A percentile compares a stretch with the other conserved stretches of the same genome.
phyloP scores from a whole-genome alignment of 2,888 invertebrate species.

The Nysson spinosus region DNA sequence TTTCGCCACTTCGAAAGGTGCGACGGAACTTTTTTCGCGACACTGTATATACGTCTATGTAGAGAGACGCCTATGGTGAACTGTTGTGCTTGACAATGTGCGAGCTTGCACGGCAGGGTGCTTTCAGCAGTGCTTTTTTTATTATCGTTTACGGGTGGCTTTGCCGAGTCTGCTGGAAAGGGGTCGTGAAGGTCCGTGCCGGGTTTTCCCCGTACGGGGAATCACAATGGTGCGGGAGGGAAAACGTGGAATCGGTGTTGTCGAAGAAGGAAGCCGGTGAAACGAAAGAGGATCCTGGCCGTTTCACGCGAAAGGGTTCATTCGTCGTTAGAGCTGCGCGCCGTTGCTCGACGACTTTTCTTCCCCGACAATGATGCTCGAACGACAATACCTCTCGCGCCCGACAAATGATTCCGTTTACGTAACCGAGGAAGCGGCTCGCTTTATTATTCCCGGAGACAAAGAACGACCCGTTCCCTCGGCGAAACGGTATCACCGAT shows the following conservation, averaged over 20 bases:
- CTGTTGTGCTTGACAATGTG: constrained; percentile 73
- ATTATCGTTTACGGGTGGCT: constrained; percentile 62
- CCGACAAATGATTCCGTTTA: constrained; percentile 43
- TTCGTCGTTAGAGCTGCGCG: constrained; percentile 51
- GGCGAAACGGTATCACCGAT: not conserved
- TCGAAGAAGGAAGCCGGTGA: constrained; percentile 18
- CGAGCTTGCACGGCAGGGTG: constrained; percentile 75
- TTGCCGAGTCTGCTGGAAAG: constrained; percentile 68
- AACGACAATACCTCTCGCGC: constrained; percentile 4
- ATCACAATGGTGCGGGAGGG: not conserved
- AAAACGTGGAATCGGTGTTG: not conserved
- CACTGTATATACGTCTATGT: constrained; percentile 30
- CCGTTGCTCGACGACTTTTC: constrained; percentile 55
- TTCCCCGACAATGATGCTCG: constrained; percentile 39
- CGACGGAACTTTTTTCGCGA: no score
- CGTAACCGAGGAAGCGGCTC: constrained; percentile 33
- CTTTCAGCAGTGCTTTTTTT: constrained; percentile 70
- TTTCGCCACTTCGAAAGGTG: no score
- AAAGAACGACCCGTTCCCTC: constrained; percentile 7
- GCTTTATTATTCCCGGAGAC: constrained; percentile 37
- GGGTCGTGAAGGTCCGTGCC: constrained; percentile 43
- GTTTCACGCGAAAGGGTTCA: constrained; percentile 42
- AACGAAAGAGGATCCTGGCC: constrained; percentile 57
- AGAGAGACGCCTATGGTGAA: constrained; percentile 55
- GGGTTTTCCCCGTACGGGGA: constrained; percentile 43